phyloP scores from a whole-genome alignment of 2,797 vertebrate species.

The Simalia tracyae region DNA sequence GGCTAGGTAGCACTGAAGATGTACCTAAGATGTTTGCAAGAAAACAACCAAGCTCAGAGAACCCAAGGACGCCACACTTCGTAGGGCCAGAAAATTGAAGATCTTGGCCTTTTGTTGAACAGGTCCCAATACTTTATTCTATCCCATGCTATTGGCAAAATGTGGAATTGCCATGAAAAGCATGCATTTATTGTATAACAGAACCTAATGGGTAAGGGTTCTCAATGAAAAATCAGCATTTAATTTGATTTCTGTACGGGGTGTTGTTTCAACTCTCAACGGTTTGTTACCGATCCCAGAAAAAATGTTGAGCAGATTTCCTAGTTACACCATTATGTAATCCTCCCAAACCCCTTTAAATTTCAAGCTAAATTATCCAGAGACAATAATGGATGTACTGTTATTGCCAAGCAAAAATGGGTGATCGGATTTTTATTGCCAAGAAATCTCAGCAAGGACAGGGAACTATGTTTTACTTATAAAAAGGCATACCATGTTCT shows the following conservation, averaged over 20 bases:
- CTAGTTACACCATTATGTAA: not conserved
- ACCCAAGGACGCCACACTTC: too few species aligned
- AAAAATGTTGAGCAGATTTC: conserved; percentile 3
- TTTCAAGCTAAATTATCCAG: not conserved
- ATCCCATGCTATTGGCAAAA: not conserved
- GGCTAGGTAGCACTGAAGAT: too few species aligned
- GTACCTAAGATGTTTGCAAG: too few species aligned
- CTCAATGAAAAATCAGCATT: conserved; percentile 2
- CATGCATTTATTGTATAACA: not conserved
- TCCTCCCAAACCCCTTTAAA: not conserved
- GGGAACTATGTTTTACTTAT: not conserved
- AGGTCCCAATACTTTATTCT: not conserved
- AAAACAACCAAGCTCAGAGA: not conserved
- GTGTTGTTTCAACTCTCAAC: conserved; percentile 1
- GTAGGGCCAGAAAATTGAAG: not conserved
- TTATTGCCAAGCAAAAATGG: not conserved
- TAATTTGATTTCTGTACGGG: not conserved
- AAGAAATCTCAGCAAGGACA: not conserved
- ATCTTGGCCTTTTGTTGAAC: not conserved
- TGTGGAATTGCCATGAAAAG: not conserved
- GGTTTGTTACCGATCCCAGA: not conserved
- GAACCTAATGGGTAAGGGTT: not conserved
- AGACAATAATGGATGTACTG: conserved; percentile 8
- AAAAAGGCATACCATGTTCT: not conserved
- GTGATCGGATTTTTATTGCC: not conserved